Evolutionary conservation across 2,113 vertebrate genomes (phyloP).

Genomic region (Oreocharis arfaki): DNA sequence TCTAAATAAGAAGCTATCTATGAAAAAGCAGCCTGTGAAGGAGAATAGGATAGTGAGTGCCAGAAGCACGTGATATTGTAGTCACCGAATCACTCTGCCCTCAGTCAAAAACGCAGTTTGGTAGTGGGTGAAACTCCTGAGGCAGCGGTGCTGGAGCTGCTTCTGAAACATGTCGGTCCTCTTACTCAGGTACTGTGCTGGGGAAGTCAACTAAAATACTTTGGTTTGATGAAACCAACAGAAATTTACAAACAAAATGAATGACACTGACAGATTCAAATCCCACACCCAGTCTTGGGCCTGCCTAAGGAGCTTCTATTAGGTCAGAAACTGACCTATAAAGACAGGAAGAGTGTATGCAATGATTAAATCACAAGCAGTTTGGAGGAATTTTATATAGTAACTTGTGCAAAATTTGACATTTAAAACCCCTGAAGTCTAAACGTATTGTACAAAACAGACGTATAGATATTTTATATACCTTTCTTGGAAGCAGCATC

Average conservation of each 20-base stretch:
- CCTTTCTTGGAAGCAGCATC: neutral
- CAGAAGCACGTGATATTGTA: neutral
- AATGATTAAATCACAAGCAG: neutral
- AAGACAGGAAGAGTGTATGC: fast-evolving
- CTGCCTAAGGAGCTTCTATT: neutral
- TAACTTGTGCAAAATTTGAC: neutral
- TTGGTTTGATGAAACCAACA: neutral
- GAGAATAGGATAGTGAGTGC: neutral
- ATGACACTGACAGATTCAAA: neutral
- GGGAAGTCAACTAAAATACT: neutral
- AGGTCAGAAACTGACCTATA: neutral
- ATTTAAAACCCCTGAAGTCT: neutral
- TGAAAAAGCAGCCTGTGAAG: neutral
- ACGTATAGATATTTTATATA: neutral
- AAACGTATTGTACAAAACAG: neutral
- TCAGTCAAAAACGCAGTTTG: neutral
- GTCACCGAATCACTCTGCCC: neutral
- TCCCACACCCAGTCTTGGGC: neutral
- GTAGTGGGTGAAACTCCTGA: neutral
- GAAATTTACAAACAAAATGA: neutral
- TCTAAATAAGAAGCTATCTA: neutral
- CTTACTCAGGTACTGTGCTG: neutral
- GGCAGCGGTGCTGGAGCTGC: fast-evolving
- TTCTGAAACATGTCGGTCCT: neutral
- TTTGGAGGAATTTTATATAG: neutral